Evolutionary conservation across 2,797 vertebrate genomes (phyloP).

Genomic region (Remorina albescens): DNA sequence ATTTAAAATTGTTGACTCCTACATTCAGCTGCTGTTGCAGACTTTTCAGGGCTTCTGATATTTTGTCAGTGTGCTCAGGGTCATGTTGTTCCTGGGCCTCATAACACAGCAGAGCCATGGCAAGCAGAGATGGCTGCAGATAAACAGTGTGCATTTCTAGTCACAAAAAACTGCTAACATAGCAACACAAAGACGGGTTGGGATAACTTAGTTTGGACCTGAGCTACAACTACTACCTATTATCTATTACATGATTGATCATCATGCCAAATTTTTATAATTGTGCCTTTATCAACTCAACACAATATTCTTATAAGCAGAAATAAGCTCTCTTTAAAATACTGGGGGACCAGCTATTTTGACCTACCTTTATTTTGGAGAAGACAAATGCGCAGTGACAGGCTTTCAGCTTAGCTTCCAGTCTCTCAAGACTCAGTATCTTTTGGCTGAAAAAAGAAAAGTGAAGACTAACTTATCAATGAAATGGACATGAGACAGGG

Average conservation of each 20-base stretch:
- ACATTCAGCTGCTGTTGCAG: constrained; percentile 91
- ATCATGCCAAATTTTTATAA: not conserved
- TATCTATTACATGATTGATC: not conserved
- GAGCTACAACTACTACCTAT: not conserved
- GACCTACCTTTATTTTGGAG: constrained; percentile 94
- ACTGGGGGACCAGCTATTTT: constrained; percentile 12
- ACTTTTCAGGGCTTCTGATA: constrained; percentile 84
- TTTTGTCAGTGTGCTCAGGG: constrained; percentile 75
- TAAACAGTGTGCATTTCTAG: constrained; percentile 22
- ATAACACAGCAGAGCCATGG: constrained; percentile 88
- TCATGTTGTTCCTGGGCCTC: constrained; percentile 89
- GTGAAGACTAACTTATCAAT: constrained; percentile 3
- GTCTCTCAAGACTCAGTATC: constrained; percentile 90
- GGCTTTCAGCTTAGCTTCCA: constrained; percentile 95
- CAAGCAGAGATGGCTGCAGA: constrained; percentile 92
- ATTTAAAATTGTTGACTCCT: constrained; percentile 30
- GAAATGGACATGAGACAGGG: not conserved
- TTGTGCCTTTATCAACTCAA: not conserved
- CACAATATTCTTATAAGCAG: not conserved
- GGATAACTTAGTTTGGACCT: not conserved
- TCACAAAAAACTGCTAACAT: not conserved
- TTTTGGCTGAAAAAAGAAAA: constrained; percentile 81
- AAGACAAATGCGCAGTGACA: constrained; percentile 95
- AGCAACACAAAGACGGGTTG: not conserved
- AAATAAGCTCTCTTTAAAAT: constrained; percentile 26